Conservation (phyloP, 2,888 invertebrate species). For the Hypolimnas misippus region DNA sequence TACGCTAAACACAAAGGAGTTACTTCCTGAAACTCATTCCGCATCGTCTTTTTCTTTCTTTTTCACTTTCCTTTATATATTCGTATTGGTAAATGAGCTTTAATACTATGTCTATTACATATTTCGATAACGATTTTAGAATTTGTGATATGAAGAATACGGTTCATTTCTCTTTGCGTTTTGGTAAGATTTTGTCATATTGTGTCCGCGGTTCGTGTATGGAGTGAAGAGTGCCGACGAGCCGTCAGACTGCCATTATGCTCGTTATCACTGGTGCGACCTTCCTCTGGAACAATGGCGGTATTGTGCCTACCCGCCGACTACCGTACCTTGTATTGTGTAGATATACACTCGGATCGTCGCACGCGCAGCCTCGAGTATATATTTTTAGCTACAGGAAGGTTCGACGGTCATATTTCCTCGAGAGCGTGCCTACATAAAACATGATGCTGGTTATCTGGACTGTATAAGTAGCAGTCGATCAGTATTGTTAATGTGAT, state of each 20-base stretch:
- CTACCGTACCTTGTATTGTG: constrained; percentile 40
- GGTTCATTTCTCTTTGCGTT: constrained; percentile 7
- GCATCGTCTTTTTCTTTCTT: constrained; percentile 24
- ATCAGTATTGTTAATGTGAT: constrained; percentile 5
- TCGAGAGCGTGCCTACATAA: constrained; percentile 56
- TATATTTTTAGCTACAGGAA: constrained; percentile 79
- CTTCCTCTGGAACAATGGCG: constrained; percentile 65
- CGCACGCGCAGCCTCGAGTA: constrained; percentile 77
- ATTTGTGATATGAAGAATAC: not conserved
- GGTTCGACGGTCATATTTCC: constrained; percentile 74
- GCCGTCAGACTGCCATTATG: constrained; percentile 39
- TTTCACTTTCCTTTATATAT: not conserved
- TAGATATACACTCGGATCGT: constrained; percentile 49
- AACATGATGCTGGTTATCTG: constrained; percentile 43
- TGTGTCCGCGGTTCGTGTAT: constrained; percentile 20
- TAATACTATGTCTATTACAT: not conserved
- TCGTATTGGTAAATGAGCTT: not conserved
- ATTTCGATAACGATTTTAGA: not conserved
- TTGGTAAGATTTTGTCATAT: constrained; percentile 10
- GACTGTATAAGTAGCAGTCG: constrained; percentile 5
- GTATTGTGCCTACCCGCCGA: constrained; percentile 33
- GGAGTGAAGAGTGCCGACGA: constrained; percentile 34
- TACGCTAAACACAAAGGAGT: constrained; percentile 33
- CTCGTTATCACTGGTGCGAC: constrained; percentile 54
- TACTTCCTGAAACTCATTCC: constrained; percentile 31